Base-by-base conservation (phyloP, 2,888 invertebrate species). In the Protophormia terraenovae region DNA sequence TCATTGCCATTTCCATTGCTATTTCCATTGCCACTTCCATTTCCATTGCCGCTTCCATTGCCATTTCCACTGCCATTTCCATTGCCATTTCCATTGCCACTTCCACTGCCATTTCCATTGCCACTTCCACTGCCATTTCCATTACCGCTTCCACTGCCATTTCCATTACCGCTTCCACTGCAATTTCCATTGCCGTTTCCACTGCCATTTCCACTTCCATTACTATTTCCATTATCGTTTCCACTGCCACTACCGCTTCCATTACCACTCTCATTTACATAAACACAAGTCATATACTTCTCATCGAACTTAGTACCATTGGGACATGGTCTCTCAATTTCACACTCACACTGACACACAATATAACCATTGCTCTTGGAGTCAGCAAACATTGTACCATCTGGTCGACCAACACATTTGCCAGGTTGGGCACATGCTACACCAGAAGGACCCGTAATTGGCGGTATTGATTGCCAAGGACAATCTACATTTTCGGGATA, bases 401-500 rank as follows among this genome's bases (percentile, higher is more conserved):
- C 84, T 0, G 22, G 7, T 19, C 64, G 10, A 1, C 35, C 67
- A 10, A 27, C 62, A 50, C 87, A 86, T 19, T 47, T 27, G 2
- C 82, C 80, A 8, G 47, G 22, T 4, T 79, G 19, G 12, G 47
- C 50, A 41, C 86, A 86, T 5, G 76, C 7, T 14, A 77, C 22
- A 24, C 90, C 90, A 16, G 90, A 90, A 10, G 90, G 89, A 4
- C 76, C 83, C 3, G 80, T 80, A 16, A 16, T 7, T 1, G 75
- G 50, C n/a, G 69, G 41, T 7, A 14, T 76, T n/a, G 72, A 24
- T 47, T 47, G 80, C 75, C 86, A 73, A 10, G 72, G 86, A 58
- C 91, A 91, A 0, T 88, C 66, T 6, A 90, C 90, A 4, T 86
- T 69, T 72, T 87, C 80, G 3, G 89, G 88, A 81, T 87, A 84